Evolutionary conservation across 1,140 invertebrate genomes (phyloP).

Genomic region (Elymnias hypermnestra): DNA sequence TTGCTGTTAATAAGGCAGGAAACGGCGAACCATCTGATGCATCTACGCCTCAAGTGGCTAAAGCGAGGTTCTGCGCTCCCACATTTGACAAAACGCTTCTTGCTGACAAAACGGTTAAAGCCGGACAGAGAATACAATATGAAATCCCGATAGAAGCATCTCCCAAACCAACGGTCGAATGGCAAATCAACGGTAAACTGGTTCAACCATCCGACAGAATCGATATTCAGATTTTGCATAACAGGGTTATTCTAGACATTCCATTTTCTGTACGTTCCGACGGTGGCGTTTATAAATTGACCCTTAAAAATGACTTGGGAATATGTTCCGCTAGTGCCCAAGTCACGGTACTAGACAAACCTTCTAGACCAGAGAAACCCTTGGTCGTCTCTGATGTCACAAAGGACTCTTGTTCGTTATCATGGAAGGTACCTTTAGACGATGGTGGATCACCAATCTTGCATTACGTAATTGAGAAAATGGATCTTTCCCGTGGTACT

Average conservation of each 20-base stretch:
- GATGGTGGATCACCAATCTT: conserved; percentile 95
- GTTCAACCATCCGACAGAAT: conserved; percentile 81
- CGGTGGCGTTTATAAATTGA: conserved; percentile 90
- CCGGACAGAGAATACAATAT: conserved; percentile 92
- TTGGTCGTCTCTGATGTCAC: conserved; percentile 90
- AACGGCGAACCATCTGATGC: conserved; percentile 95
- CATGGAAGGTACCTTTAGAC: conserved; percentile 89
- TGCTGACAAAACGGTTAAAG: conserved; percentile 91
- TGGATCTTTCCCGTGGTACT: conserved; percentile 95
- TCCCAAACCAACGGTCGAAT: conserved; percentile 88
- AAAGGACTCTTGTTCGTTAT: conserved; percentile 91
- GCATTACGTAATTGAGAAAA: conserved; percentile 98
- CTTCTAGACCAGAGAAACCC: conserved; percentile 90
- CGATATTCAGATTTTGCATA: conserved; percentile 84
- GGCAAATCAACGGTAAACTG: conserved; percentile 91
- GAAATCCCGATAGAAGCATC: conserved; percentile 92
- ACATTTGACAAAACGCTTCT: conserved; percentile 89
- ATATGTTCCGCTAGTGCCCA: conserved; percentile 87
- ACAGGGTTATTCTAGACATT: conserved; percentile 91
- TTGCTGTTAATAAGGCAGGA: conserved; percentile 97
- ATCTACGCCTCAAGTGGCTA: conserved; percentile 89
- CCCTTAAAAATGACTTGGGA: conserved; percentile 90
- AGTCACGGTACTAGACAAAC: conserved; percentile 93
- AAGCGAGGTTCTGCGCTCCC: conserved; percentile 90
- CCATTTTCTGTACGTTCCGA: conserved; percentile 88